phyloP scores from a whole-genome alignment of 2,888 invertebrate genomes.

The Meta bourneti region DNA sequence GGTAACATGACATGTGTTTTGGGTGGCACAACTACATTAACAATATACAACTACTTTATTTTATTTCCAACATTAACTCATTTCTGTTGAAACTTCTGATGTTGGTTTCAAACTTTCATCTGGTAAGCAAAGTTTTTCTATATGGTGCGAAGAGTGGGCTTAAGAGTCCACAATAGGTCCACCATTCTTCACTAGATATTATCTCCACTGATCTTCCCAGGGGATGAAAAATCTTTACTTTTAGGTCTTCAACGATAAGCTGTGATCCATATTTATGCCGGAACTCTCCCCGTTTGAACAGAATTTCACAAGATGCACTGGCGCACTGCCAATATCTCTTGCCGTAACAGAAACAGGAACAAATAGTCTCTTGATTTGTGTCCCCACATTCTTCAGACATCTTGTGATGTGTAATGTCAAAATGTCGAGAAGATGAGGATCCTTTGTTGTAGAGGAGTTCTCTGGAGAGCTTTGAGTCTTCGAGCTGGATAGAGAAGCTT shows the following conservation, averaged over 20 bases:
- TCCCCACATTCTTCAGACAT: not conserved
- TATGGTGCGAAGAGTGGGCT: not conserved
- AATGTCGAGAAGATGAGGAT: too few species aligned
- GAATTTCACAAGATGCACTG: not conserved
- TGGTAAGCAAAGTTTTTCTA: too few species aligned
- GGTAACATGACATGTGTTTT: too few species aligned
- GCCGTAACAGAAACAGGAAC: not conserved
- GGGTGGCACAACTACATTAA: too few species aligned
- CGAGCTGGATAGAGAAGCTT: too few species aligned
- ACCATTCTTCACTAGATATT: not conserved
- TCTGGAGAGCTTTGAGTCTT: too few species aligned
- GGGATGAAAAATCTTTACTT: not conserved
- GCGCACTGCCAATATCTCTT: not conserved
- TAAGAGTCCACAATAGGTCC: not conserved
- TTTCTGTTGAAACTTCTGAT: too few species aligned
- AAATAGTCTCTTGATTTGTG: not conserved
- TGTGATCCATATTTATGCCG: constrained; percentile 26
- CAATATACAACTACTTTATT: too few species aligned
- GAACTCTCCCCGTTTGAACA: not conserved
- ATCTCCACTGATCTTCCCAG: not conserved
- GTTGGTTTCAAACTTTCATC: too few species aligned
- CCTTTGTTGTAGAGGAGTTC: too few species aligned
- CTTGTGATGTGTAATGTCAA: too few species aligned
- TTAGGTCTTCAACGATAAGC: not conserved
- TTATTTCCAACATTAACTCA: too few species aligned